Conservation (phyloP, 2,888 invertebrate genomes). For the Neocrepidodera transversa region DNA sequence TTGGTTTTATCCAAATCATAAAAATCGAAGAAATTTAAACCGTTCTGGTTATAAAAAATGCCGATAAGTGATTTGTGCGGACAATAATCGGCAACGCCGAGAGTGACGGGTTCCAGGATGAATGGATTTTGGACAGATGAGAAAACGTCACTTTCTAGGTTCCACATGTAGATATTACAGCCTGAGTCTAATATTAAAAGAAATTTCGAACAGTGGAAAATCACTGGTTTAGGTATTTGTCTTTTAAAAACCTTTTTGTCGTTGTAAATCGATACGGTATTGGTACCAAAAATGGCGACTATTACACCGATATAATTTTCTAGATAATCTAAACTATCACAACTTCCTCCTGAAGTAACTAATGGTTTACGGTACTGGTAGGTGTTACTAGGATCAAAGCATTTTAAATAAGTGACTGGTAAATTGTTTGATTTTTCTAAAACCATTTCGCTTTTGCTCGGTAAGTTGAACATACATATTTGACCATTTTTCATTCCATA, state of each 20-base stretch:
- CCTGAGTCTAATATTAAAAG: conserved; percentile 30
- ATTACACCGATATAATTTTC: conserved; percentile 21
- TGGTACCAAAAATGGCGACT: conserved; percentile 17
- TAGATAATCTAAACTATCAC: conserved; percentile 32
- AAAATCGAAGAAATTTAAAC: conserved; percentile 28
- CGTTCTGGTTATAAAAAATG: conserved; percentile 19
- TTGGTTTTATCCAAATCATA: conserved; percentile 14
- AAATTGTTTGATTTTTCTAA: not conserved
- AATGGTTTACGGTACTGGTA: conserved; percentile 3
- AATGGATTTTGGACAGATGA: conserved; percentile 4
- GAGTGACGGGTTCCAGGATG: conserved; percentile 20
- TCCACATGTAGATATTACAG: conserved; percentile 32
- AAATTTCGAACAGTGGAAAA: conserved; percentile 25
- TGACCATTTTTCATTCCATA: conserved; percentile 52
- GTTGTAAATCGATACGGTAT: conserved; percentile 26
- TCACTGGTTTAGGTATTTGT: conserved; percentile 23
- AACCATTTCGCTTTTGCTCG: conserved; percentile 37
- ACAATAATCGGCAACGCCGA: conserved; percentile 28
- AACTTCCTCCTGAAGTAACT: conserved; percentile 27
- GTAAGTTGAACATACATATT: conserved; percentile 48
- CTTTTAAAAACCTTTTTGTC: conserved; percentile 17
- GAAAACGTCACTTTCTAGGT: conserved; percentile 24
- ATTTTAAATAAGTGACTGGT: conserved; percentile 44
- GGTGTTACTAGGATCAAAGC: conserved; percentile 36
- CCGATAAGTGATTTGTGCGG: conserved; percentile 20